Percentiles rank a stretch among this genome's conserved stretches.
phyloP scores from a whole-genome alignment of 2,888 invertebrate genomes.

The Macaria liturata region DNA sequence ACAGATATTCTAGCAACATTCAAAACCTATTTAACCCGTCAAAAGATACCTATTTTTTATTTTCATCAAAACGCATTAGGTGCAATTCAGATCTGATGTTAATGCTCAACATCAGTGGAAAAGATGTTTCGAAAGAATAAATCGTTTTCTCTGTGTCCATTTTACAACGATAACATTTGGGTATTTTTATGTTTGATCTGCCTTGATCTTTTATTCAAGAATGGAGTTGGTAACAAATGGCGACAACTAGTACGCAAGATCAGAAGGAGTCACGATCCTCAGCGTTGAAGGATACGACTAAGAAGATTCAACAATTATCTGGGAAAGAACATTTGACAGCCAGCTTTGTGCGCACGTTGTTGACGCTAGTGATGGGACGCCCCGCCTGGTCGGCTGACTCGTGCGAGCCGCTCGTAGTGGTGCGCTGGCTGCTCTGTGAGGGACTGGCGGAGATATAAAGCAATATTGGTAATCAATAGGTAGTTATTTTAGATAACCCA shows the following conservation, averaged over 20 bases:
- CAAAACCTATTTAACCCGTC: constrained; percentile 7
- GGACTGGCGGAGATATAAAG: constrained; percentile 44
- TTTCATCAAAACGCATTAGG: constrained; percentile 18
- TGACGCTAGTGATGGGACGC: constrained; percentile 76
- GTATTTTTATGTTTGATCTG: background rate
- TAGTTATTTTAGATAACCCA: too few relatives aligned
- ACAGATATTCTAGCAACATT: too few relatives aligned
- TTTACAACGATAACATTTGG: constrained; percentile 5
- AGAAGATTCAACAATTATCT: too few relatives aligned
- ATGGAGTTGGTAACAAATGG: too few relatives aligned
- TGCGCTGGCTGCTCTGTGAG: constrained; percentile 59
- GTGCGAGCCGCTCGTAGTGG: constrained; percentile 67
- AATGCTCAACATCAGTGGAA: constrained; percentile 29
- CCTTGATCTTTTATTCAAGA: too few relatives aligned
- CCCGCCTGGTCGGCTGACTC: constrained; percentile 72
- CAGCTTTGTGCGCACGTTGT: constrained; percentile 27
- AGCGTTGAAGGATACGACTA: too few relatives aligned
- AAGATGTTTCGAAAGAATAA: constrained; percentile 35
- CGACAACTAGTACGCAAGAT: too few relatives aligned
- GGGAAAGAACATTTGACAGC: too few relatives aligned
- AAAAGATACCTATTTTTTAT: constrained; percentile 12
- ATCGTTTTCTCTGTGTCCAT: constrained; percentile 34
- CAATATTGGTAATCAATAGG: background rate
- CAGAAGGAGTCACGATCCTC: too few relatives aligned
- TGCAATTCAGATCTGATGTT: constrained; percentile 25